phyloP scores from a whole-genome alignment of 2,797 vertebrate genomes.

The Uromys caudimaculatus region DNA sequence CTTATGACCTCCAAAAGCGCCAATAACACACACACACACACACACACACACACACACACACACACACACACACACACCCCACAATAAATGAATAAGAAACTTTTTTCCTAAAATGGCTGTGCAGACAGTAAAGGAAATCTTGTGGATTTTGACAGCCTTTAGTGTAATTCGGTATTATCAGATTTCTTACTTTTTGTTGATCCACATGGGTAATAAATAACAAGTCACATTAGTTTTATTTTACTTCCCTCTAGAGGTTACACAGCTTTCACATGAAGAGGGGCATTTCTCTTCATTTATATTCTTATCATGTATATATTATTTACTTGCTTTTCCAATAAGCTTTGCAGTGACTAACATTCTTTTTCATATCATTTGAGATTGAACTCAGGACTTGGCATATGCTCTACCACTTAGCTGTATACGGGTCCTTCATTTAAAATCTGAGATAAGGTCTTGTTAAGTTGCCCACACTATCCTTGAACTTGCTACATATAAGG shows the following conservation, averaged over 20 bases:
- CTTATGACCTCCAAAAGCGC: neutral
- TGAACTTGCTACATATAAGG: neutral
- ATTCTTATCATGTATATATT: neutral
- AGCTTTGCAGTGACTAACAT: neutral
- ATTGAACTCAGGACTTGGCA: neutral
- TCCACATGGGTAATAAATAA: neutral
- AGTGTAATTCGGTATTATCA: neutral
- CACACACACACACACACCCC: neutral
- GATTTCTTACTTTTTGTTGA: conserved; percentile 30
- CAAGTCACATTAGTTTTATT: neutral
- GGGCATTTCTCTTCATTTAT: neutral
- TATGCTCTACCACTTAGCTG: neutral
- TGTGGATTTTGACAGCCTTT: neutral
- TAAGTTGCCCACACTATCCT: neutral
- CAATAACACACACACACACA: neutral
- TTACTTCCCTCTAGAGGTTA: conserved; percentile 34
- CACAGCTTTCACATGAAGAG: neutral
- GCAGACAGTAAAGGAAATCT: neutral
- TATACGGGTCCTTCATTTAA: no score
- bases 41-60: neutral
- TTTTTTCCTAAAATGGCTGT: neutral
- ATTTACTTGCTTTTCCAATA: neutral
- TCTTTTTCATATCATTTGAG: neutral
- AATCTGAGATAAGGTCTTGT: neutral
- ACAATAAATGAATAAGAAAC: neutral